phyloP scores from a whole-genome alignment of 2,888 invertebrate genomes.

The Celastrina argiolus region DNA sequence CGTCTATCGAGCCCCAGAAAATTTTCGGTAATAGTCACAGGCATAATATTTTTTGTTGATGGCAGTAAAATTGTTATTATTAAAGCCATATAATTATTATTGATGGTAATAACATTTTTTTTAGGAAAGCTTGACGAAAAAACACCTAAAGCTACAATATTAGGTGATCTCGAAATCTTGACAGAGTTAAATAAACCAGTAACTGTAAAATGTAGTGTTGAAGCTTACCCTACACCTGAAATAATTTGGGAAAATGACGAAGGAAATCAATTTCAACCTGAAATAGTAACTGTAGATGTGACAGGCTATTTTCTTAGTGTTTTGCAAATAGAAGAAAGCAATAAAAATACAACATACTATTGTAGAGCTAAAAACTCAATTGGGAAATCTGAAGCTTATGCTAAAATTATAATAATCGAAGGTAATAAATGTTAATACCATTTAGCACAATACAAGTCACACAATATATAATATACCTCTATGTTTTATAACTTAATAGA shows the following conservation, averaged over 20 bases:
- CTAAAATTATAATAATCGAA: slow-evolving; percentile 34
- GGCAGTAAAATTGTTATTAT: too few species aligned
- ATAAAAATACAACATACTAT: slow-evolving; percentile 40
- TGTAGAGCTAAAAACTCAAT: slow-evolving; percentile 46
- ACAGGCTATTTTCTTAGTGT: neutral
- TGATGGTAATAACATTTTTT: too few species aligned
- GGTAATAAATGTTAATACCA: slow-evolving; percentile 1
- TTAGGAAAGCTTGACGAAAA: slow-evolving; percentile 34
- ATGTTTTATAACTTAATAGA: too few species aligned
- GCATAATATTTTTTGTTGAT: too few species aligned
- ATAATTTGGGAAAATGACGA: slow-evolving; percentile 44
- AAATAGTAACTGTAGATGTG: slow-evolving; percentile 28
- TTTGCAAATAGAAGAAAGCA: neutral
- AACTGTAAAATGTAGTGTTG: slow-evolving; percentile 46
- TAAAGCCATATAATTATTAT: too few species aligned
- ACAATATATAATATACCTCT: too few species aligned
- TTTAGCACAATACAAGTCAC: too few species aligned
- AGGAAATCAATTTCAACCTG: slow-evolving; percentile 10
- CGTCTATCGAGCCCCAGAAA: slow-evolving; percentile 28
- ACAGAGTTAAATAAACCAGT: slow-evolving; percentile 38
- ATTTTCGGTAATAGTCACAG: neutral
- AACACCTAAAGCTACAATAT: slow-evolving; percentile 39
- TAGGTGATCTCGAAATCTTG: slow-evolving; percentile 34
- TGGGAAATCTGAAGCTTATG: slow-evolving; percentile 34
- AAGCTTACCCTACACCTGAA: slow-evolving; percentile 47